phyloP scores from a whole-genome alignment of 2,113 vertebrate genomes.

The Ancistrus triradiatus region DNA sequence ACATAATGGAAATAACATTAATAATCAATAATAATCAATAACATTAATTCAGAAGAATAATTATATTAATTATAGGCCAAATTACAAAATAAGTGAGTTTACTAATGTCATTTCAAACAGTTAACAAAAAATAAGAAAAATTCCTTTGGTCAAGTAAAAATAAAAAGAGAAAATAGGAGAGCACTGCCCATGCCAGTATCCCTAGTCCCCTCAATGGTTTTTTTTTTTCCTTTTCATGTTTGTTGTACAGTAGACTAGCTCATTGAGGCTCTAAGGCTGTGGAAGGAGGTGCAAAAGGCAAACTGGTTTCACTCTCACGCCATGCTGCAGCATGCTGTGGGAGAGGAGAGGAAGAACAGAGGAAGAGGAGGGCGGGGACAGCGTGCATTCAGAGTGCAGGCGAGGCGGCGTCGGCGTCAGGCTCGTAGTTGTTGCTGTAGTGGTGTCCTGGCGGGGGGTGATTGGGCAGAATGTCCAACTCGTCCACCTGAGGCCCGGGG shows the following conservation, averaged over 20 bases:
- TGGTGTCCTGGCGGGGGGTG: conserved; percentile 73
- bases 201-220: conserved; percentile 17
- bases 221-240: conserved; percentile 27
- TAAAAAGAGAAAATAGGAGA: conserved; percentile 40
- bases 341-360: conserved; percentile 22
- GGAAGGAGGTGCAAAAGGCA: conserved; percentile 74
- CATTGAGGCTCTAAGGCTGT: conserved; percentile 76
- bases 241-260: conserved; percentile 61
- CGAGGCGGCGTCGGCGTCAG: conserved; percentile 83
- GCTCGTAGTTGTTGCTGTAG: conserved; percentile 78
- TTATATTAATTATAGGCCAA: conserved; percentile 35
- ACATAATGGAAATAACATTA: conserved; percentile 44
- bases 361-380: background rate
- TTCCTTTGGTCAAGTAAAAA: conserved; percentile 75
- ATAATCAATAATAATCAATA: conserved; percentile 52
- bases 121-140: conserved; percentile 61
- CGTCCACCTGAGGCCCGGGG: conserved; percentile 93
- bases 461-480: conserved; percentile 91
- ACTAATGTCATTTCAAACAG: conserved; percentile 52
- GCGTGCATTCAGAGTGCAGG: conserved; percentile 73
- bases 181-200: conserved; percentile 55
- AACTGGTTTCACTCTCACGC: conserved; percentile 69
- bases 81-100: conserved; percentile 56
- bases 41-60: too few species aligned
- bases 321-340: conserved; percentile 73